Evolutionary conservation across 2,797 vertebrate species (phyloP).

Genomic region (Scarus forsteni): DNA sequence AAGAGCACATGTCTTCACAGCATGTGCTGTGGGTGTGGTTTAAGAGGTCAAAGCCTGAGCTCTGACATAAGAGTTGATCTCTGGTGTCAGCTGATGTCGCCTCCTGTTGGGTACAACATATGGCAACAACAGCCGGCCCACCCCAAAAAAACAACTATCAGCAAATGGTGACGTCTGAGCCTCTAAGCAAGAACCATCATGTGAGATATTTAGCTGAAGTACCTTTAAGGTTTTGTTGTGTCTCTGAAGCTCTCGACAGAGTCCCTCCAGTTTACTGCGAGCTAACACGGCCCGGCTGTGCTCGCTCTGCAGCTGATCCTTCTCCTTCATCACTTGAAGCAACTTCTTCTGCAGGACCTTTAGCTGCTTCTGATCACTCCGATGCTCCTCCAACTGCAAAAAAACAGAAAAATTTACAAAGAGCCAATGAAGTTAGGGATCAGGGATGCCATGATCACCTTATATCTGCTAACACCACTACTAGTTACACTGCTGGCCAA

Average conservation of each 20-base stretch:
- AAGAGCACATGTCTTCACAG: slow-evolving; percentile 11
- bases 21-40: slow-evolving; percentile 6
- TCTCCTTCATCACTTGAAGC: slow-evolving; percentile 93
- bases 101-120: slow-evolving; percentile 36
- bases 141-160: slow-evolving; percentile 12
- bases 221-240: slow-evolving; percentile 99
- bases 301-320: slow-evolving; percentile 96
- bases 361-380: slow-evolving; percentile 93
- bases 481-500: too few relatives aligned
- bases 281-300: slow-evolving; percentile 95
- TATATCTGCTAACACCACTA: too few relatives aligned
- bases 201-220: neutral
- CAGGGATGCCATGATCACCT: too few relatives aligned
- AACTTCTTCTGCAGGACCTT: slow-evolving; percentile 95
- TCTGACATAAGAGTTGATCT: slow-evolving; percentile 43
- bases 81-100: slow-evolving; percentile 50
- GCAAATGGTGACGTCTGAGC: neutral
- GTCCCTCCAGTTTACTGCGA: slow-evolving; percentile 96
- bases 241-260: slow-evolving; percentile 96
- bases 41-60: slow-evolving; percentile 26
- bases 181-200: neutral
- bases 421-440: too few relatives aligned
- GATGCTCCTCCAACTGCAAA: slow-evolving; percentile 93
- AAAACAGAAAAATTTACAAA: slow-evolving; percentile 4
- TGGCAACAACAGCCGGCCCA: slow-evolving; percentile 30